Evolutionary conservation across 1,140 invertebrate genomes (phyloP).

Genomic region (Drosophila ananassae): DNA sequence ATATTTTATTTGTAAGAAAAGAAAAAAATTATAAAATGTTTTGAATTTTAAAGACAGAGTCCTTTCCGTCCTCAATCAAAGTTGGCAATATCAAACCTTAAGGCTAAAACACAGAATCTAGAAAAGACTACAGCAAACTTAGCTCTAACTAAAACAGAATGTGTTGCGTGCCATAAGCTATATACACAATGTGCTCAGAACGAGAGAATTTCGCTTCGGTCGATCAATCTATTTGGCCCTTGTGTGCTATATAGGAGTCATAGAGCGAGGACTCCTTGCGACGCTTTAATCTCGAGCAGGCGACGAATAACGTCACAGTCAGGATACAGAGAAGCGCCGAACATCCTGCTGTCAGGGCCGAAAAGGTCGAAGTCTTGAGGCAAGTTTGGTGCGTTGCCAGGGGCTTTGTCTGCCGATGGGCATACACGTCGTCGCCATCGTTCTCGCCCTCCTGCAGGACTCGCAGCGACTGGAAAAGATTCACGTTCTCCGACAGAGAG

Average conservation of each 20-base stretch:
- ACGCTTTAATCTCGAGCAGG: slow-evolving; percentile 89
- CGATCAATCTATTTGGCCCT: slow-evolving; percentile 81
- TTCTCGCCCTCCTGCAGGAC: slow-evolving; percentile 94
- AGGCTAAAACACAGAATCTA: slow-evolving; percentile 40
- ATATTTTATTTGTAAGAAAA: slow-evolving; percentile 26
- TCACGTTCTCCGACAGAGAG: slow-evolving; percentile 92
- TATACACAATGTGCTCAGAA: slow-evolving; percentile 50
- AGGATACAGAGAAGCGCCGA: slow-evolving; percentile 89
- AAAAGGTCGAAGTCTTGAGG: slow-evolving; percentile 90
- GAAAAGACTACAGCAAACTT: slow-evolving; percentile 44
- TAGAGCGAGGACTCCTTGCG: slow-evolving; percentile 77
- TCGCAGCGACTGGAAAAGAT: slow-evolving; percentile 93
- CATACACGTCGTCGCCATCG: slow-evolving; percentile 86
- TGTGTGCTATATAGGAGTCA: slow-evolving; percentile 80
- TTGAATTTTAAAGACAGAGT: slow-evolving; percentile 7
- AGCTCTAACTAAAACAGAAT: slow-evolving; percentile 49
- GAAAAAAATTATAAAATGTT: not conserved
- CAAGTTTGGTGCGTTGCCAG: slow-evolving; percentile 87
- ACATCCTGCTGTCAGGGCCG: slow-evolving; percentile 89
- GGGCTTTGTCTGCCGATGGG: slow-evolving; percentile 71
- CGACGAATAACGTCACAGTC: slow-evolving; percentile 88
- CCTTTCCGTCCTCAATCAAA: not conserved
- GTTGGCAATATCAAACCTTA: slow-evolving; percentile 36
- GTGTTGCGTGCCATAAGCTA: slow-evolving; percentile 57
- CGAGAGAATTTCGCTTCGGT: not conserved